Conservation (phyloP, 2,797 vertebrate genomes). For the Dendrocincla fuliginosa region DNA sequence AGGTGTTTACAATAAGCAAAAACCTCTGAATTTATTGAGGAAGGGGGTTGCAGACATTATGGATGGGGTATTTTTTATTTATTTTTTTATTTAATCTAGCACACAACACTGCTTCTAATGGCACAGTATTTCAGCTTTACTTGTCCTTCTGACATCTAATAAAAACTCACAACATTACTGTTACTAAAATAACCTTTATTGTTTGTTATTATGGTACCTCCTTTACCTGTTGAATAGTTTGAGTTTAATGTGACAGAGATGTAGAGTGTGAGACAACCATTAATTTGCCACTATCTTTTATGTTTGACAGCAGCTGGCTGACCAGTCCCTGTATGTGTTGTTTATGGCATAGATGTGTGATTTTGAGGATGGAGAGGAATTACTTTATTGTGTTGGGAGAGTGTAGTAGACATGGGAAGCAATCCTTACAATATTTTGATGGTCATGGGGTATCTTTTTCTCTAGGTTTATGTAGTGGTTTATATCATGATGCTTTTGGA, state of each 20-base stretch:
- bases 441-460: neutral
- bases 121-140: neutral
- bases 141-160: neutral
- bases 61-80: neutral
- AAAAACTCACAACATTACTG: neutral
- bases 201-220: neutral
- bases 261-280: neutral
- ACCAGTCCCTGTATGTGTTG: neutral
- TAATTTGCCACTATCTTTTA: conserved; percentile 1
- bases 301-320: neutral
- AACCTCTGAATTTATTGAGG: fast-evolving
- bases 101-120: neutral
- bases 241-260: neutral
- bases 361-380: neutral
- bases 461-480: neutral
- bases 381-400: neutral
- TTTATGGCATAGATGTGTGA: neutral
- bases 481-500: neutral
- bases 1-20: neutral
- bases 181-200: neutral
- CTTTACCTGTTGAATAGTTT: neutral
- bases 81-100: neutral
- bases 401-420: neutral
- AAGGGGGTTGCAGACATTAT: neutral
- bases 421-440: neutral